Evolutionary conservation across 2,113 vertebrate species (phyloP), one percentile per base, ranked within the genome.

Genomic region (Ornithorhynchus anatinus): DNA sequence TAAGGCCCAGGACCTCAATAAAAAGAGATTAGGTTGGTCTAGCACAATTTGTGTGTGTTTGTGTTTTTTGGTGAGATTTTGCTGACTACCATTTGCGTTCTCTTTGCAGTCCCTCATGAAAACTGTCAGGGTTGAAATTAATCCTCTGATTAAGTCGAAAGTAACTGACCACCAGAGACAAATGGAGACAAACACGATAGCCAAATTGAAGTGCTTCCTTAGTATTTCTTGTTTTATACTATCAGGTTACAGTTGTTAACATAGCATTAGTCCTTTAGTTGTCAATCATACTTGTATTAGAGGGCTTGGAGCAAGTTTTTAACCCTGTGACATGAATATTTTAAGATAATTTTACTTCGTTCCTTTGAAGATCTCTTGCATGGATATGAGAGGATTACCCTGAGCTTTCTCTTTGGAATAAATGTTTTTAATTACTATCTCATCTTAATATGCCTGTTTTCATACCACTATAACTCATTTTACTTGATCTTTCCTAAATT

Each of bases 371-470:
- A 60, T 77, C 72, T 75, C 54, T 52, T 72, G 73, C 72, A 72
- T 61, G 29, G 59, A 27, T 69, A 73, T 54, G 66, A 85, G 45
- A 72, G 75, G 17, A 63, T 77, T 75, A 80, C 73, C 39, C 60
- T 78, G 67, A 68, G 82, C 82, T 87, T 78, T 50, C 68, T 77
- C 42, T 50, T 85, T 85, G 77, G 39, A 84, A 87, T 84, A 85
- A 87, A 81, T 72, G 61, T 56, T 65, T n/a, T 69, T 75, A 75
- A 75, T 77, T 79, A 68, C 63, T 74, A 72, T 81, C 25, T 33
- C 36, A 35, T 64, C 38, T 72, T 75, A 61, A 75, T 58, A 54
- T 40, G 22, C 84, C 78, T 79, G 72, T 64, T 77, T 84, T 76
- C n/a, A n/a, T n/a, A n/a, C n/a, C n/a, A n/a, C n/a, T n/a, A n/a